Percentiles rank a stretch among this genome's conserved stretches.
Evolutionary conservation across 2,888 invertebrate species (phyloP).

Genomic region (Lithosia quadra): DNA sequence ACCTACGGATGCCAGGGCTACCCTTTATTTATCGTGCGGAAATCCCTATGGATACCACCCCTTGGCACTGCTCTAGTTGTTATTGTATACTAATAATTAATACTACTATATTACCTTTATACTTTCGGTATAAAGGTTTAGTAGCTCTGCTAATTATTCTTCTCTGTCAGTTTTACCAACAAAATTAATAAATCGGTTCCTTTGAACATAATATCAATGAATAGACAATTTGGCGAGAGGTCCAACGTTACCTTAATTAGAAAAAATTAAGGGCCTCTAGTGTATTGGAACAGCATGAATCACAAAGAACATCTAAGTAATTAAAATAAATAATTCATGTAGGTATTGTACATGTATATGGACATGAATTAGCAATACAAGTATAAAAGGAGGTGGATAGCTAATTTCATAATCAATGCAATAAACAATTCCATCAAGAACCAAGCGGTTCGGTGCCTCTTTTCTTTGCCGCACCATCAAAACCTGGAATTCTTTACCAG

Average conservation of each 20-base stretch:
- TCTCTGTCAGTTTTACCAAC: not conserved
- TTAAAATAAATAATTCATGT: not conserved
- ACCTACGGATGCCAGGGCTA: too few species aligned
- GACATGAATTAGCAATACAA: not conserved
- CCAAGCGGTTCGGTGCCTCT: too few species aligned
- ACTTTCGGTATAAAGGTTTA: too few species aligned
- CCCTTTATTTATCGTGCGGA: too few species aligned
- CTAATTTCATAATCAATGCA: too few species aligned
- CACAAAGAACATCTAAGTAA: not conserved
- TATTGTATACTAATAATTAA: too few species aligned
- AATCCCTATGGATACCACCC: too few species aligned
- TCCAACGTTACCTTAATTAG: conserved; percentile 5
- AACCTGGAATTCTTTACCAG: too few species aligned
- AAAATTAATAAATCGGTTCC: not conserved
- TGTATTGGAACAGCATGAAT: not conserved
- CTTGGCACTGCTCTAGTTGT: too few species aligned
- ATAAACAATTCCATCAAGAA: too few species aligned
- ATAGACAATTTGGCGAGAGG: not conserved
- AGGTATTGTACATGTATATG: not conserved
- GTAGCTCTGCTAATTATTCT: not conserved
- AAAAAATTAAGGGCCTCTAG: not conserved
- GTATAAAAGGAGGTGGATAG: not conserved
- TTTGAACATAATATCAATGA: not conserved
- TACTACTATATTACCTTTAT: too few species aligned
- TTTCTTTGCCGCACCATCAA: too few species aligned